Percentiles rank a stretch among this genome's conserved stretches.
phyloP scores from a whole-genome alignment of 2,113 vertebrate genomes.

The Alexandromys fortis region DNA sequence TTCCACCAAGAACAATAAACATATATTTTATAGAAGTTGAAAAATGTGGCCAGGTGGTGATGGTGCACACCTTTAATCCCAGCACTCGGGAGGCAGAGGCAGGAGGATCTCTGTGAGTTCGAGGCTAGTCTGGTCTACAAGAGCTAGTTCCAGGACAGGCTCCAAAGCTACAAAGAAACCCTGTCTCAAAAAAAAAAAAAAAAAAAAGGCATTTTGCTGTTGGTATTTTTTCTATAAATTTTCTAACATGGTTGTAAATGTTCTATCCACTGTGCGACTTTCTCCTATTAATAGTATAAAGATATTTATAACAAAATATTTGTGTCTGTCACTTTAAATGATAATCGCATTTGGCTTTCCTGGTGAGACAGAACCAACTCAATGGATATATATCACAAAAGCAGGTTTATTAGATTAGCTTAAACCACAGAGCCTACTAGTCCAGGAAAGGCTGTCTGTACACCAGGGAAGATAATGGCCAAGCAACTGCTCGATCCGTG shows the following conservation, averaged over 20 bases:
- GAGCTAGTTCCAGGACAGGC: too few relatives aligned
- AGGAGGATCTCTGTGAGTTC: too few relatives aligned
- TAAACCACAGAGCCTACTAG: neutral
- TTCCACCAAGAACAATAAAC: constrained; percentile 30
- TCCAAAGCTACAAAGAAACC: too few relatives aligned
- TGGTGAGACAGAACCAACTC: neutral
- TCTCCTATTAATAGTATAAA: neutral
- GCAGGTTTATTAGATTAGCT: neutral
- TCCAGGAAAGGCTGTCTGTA: neutral
- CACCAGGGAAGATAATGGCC: neutral
- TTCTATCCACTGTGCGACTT: neutral
- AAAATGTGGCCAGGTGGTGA: neutral
- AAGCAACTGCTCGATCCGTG: neutral
- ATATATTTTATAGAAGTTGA: neutral
- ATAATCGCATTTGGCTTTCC: neutral
- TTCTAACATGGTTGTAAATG: neutral
- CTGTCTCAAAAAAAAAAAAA: too few relatives aligned
- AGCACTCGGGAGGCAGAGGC: too few relatives aligned
- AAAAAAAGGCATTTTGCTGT: neutral
- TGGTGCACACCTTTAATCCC: too few relatives aligned
- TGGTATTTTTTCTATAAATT: constrained; percentile 17
- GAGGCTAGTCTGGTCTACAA: too few relatives aligned
- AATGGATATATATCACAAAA: neutral
- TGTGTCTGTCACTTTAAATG: constrained; percentile 21
- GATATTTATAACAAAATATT: neutral